Percentiles rank a stretch among this genome's conserved stretches.
Conservation (phyloP, 2,113 vertebrate genomes). For the Scatophagus argus region DNA sequence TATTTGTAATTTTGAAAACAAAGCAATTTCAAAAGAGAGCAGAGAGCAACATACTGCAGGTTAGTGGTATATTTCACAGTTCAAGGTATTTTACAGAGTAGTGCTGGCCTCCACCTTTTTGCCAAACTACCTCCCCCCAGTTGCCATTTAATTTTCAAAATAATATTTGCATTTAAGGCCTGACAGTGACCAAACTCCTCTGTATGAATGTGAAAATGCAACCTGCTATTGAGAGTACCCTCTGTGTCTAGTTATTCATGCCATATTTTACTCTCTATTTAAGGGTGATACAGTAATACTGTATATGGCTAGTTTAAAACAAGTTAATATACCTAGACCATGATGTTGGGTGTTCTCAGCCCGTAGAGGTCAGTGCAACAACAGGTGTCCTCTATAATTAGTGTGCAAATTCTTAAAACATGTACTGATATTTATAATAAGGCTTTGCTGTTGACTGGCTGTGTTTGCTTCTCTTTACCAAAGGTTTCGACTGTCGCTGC, state of each 20-base stretch:
- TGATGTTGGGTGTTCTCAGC: not conserved
- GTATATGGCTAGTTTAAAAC: not conserved
- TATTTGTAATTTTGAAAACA: not conserved
- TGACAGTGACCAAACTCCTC: not conserved
- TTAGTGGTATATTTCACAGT: constrained; percentile 69
- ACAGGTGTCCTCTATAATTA: not conserved
- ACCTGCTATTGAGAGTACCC: not conserved
- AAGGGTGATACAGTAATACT: not conserved
- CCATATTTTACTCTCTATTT: not conserved
- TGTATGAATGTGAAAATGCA: not conserved
- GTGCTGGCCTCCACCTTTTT: constrained; percentile 25
- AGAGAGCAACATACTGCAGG: constrained; percentile 65
- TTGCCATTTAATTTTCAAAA: not conserved
- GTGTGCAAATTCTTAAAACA: not conserved
- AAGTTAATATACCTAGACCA: not conserved
- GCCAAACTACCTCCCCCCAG: not conserved
- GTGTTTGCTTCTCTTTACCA: constrained; percentile 16
- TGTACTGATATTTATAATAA: not conserved
- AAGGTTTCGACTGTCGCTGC: constrained; percentile 93
- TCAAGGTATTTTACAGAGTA: constrained; percentile 51
- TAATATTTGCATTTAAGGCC: not conserved
- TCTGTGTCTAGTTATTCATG: not conserved
- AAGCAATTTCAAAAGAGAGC: no score
- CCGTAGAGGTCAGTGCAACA: not conserved
- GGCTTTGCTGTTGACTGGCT: constrained; percentile 5